Base-by-base conservation (phyloP, 2,888 invertebrate species). In the Leptinotarsa peninsularis region DNA sequence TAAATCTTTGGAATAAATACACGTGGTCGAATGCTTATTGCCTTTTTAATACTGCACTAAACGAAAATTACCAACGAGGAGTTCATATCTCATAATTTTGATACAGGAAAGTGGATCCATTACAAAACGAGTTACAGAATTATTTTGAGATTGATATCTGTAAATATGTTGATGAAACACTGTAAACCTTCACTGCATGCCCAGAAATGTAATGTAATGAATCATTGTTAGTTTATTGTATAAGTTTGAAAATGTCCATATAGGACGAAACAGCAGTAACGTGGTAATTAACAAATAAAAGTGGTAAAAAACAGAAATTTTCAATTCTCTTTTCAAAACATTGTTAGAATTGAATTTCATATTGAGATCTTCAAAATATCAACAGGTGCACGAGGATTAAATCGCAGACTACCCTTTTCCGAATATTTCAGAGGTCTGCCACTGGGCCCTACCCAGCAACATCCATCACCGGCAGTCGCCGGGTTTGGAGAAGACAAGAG, bases 1-100 rank as follows among this genome's bases (percentile, higher is more conserved):
- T 76, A 74, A 74, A 78, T 77, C 74, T 72, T 68, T 63, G 21
- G 23, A 73, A 70, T 76, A 78, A 77, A 74, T 76, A 74, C 74
- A 58, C 18, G 58, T 23, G 43, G 15, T 23, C 23, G 17, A 43
- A 49, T 1, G 50, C 70, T 71, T 71, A 66, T 49, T 72, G 50
- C 49, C 66, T 72, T 72, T 72, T 56, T 5, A 33, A n/a, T 17
- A 10, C 27, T 43, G 33, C 13, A 18, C 3, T 63, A n/a, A 63
- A 33, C 33, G 3, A 63, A 63, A n/a, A 43, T 63, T 43, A 33
- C 10, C 43, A 10, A 5, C n/a, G 27, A 33, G 27, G 4, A 33
- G 33, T 63, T 43, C 17, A 63, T n/a, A 13, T 43, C 17, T 13
- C 3, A n/a, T 63, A 63, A 63, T 63, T 63, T 17, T 7, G 27